Percentiles rank a stretch among this genome's conserved stretches.
These are phyloP conservation scores for Spicauda simplicius DNA, from an alignment of 2,888 invertebrate species.

Conservation along the genomic window DNA sequence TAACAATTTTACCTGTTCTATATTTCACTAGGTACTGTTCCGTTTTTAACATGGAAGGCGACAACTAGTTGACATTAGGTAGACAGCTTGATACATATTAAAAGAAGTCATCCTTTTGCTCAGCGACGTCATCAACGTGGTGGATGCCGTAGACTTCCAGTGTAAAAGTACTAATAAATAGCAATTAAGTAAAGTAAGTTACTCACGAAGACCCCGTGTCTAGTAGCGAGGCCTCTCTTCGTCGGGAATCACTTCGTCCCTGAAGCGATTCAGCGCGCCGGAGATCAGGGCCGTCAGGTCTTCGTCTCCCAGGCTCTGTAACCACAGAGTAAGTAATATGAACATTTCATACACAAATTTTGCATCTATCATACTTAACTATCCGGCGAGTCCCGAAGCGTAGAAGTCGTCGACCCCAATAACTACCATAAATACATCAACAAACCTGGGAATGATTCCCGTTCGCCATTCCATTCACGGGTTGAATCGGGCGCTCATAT, in stretches of 20 bases:
- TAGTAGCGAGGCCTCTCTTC: conserved; percentile 22
- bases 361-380: background rate
- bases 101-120: no score
- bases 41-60: no score
- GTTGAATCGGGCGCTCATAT: conserved; percentile 18
- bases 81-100: no score
- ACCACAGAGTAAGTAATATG: background rate
- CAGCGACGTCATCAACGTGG: no score
- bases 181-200: background rate
- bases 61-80: no score
- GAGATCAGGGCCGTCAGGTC: conserved; percentile 23
- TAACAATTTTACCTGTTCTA: no score
- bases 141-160: background rate
- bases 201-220: conserved; percentile 14
- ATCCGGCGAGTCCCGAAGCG: background rate
- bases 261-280: conserved; percentile 18
- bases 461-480: conserved; percentile 4
- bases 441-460: conserved; percentile 26
- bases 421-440: conserved; percentile 33
- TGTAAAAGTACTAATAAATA: background rate
- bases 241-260: conserved; percentile 11
- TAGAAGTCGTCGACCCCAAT: background rate
- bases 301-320: conserved; percentile 17
- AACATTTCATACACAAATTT: background rate
- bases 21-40: no score